These are phyloP conservation scores for Nyctereutes procyonoides DNA, from an alignment of 2,113 vertebrate genomes.

Conservation along the genomic window DNA sequence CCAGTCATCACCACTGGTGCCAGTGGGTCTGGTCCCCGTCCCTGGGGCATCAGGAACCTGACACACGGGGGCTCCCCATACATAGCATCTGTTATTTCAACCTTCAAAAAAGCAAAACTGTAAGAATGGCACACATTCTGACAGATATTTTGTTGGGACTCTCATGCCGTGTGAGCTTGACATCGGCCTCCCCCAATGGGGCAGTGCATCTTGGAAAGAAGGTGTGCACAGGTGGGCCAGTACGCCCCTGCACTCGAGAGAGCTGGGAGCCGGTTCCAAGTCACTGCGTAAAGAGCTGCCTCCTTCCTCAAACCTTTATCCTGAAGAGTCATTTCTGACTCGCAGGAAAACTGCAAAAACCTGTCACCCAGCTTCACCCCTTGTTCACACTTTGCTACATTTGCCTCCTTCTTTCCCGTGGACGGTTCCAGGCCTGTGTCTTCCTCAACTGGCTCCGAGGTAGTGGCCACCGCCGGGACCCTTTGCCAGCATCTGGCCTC, in stretches of 20 bases:
- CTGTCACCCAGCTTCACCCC: not conserved
- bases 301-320: not conserved
- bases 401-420: not conserved
- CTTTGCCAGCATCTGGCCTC: not conserved
- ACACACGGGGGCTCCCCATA: not conserved
- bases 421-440: not conserved
- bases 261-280: fast-evolving
- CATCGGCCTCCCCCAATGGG: not conserved
- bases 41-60: not conserved
- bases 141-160: not conserved
- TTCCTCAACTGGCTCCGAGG: not conserved
- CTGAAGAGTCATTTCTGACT: not conserved
- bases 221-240: too few species aligned
- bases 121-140: fast-evolving
- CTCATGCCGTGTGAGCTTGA: fast-evolving
- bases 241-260: too few species aligned
- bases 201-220: not conserved
- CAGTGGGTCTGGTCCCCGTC: not conserved
- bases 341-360: not conserved
- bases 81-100: not conserved
- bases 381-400: fast-evolving
- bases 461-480: not conserved
- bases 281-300: not conserved
- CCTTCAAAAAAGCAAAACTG: not conserved
- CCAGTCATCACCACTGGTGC: not conserved